These are phyloP conservation scores for Phaonia tiefii DNA, from an alignment of 2,888 invertebrate species.

Conservation along the genomic window DNA sequence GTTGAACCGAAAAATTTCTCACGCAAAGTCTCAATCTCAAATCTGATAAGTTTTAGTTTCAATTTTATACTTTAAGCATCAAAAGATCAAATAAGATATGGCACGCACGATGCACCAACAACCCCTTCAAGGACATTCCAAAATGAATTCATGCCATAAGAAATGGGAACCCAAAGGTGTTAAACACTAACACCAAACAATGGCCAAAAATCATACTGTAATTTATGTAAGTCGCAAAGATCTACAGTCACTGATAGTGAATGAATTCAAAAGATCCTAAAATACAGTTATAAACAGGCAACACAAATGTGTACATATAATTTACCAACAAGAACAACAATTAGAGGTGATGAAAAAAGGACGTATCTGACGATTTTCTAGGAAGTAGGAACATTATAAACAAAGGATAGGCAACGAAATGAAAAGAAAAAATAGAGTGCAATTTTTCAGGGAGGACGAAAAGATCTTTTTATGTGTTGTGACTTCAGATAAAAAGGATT, in stretches of 20 bases:
- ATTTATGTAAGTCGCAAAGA: slow-evolving; percentile 61
- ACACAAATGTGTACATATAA: slow-evolving; percentile 59
- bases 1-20: slow-evolving; percentile 42
- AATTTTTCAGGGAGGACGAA: slow-evolving; percentile 7
- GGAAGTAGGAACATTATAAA: too few species aligned
- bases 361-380: too few species aligned
- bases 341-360: slow-evolving; percentile 62
- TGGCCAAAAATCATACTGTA: slow-evolving; percentile 34
- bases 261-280: not conserved
- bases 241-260: slow-evolving; percentile 53
- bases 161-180: slow-evolving; percentile 55
- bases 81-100: slow-evolving; percentile 59
- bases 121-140: slow-evolving; percentile 62
- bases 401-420: not conserved
- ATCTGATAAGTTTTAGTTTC: slow-evolving; percentile 56
- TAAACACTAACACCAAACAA: slow-evolving; percentile 44
- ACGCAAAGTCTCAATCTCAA: slow-evolving; percentile 54
- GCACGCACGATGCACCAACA: slow-evolving; percentile 60
- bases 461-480: slow-evolving; percentile 33
- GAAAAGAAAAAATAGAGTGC: slow-evolving; percentile 12
- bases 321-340: slow-evolving; percentile 53
- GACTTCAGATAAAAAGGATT: slow-evolving; percentile 53
- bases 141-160: not conserved
- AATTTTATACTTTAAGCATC: slow-evolving; percentile 16
- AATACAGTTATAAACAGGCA: slow-evolving; percentile 52